These are phyloP conservation scores for Fundulus diaphanus DNA, from an alignment of 2,797 vertebrate species.

Conservation along the genomic window DNA sequence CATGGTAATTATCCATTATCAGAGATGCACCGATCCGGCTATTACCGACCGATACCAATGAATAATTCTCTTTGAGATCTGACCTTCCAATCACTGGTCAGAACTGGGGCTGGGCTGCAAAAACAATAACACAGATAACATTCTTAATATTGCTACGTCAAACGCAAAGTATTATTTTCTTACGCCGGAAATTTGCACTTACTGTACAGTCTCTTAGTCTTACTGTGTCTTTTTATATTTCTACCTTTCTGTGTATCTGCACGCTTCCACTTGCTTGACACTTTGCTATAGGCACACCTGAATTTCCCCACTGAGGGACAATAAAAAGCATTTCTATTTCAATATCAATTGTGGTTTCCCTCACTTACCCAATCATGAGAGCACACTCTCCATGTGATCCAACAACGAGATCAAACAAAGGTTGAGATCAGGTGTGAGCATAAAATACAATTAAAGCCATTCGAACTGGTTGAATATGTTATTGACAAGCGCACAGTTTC, in stretches of 20 bases:
- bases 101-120: neutral
- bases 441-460: neutral
- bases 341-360: neutral
- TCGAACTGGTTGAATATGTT: neutral
- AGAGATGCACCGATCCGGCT: neutral
- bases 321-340: too few species aligned
- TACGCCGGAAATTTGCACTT: too few species aligned
- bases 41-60: neutral
- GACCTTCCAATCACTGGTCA: neutral
- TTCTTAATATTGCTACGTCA: neutral
- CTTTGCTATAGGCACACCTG: too few species aligned
- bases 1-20: neutral
- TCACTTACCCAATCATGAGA: neutral
- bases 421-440: neutral
- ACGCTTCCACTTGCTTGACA: too few species aligned
- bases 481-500: neutral
- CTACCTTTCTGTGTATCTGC: too few species aligned
- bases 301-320: too few species aligned
- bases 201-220: too few species aligned
- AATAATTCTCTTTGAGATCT: neutral
- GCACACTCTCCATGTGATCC: neutral
- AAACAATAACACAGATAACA: neutral
- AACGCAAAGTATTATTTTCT: too few species aligned
- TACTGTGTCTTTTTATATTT: too few species aligned
- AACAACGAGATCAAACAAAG: neutral